phyloP scores from a whole-genome alignment of 2,888 invertebrate species.

The Melipona bicolor region DNA sequence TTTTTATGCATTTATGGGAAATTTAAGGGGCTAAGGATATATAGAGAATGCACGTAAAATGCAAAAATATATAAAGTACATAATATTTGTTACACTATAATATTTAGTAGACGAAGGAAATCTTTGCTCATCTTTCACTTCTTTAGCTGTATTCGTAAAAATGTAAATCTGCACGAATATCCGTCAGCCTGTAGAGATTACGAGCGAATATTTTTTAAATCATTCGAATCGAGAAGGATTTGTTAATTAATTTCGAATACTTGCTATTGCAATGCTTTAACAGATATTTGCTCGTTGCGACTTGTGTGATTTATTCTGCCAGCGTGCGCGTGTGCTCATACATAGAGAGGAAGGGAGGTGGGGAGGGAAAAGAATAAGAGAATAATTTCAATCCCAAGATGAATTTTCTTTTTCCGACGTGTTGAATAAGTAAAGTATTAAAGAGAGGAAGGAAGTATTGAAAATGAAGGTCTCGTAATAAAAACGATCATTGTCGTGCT shows the following conservation, averaged over 20 bases:
- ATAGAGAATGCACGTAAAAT: neutral
- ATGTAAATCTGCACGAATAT: neutral
- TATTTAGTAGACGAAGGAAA: neutral
- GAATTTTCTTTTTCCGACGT: neutral
- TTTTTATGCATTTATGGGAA: neutral
- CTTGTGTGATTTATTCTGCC: neutral
- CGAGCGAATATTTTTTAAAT: neutral
- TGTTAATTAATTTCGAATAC: neutral
- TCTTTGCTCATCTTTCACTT: neutral
- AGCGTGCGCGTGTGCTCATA: neutral
- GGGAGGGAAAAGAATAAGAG: neutral
- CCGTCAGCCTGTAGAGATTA: neutral
- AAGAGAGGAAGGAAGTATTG: neutral
- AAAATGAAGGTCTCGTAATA: too few relatives aligned
- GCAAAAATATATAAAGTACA: neutral
- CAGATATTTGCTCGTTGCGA: neutral
- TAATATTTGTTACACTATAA: neutral
- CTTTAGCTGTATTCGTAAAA: neutral
- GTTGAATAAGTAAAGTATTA: neutral
- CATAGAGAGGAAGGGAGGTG: neutral
- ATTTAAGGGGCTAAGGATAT: neutral
- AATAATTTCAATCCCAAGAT: neutral
- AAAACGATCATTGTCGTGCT: too few relatives aligned
- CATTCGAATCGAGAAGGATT: neutral
- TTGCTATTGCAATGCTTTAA: neutral